Evolutionary conservation across 2,797 vertebrate species (phyloP).

Genomic region (Argentina silus): DNA sequence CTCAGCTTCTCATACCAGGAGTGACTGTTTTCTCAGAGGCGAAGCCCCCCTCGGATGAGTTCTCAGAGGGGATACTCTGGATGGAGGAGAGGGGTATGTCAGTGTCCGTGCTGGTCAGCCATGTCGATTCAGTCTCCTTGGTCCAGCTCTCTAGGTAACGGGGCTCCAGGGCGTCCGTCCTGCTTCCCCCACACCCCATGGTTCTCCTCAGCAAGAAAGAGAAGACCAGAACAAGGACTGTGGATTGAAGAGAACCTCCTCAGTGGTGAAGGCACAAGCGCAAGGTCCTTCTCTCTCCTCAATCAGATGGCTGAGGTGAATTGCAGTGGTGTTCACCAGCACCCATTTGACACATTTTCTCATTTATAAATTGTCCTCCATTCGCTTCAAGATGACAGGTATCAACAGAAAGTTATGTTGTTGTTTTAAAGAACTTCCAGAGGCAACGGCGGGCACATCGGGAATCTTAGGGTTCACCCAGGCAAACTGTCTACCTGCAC

Average conservation of each 20-base stretch:
- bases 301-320: neutral
- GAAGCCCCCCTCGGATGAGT: conserved; percentile 70
- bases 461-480: too few species aligned
- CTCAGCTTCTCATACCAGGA: conserved; percentile 62
- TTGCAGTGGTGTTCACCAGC: neutral
- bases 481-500: neutral
- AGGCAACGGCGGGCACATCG: too few species aligned
- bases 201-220: conserved; percentile 32
- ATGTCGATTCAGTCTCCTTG: conserved; percentile 83
- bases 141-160: conserved; percentile 84
- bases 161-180: conserved; percentile 82
- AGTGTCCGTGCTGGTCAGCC: conserved; percentile 81
- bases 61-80: conserved; percentile 79
- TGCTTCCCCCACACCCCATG: conserved; percentile 85
- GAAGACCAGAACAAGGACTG: too few species aligned
- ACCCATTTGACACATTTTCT: neutral
- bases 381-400: neutral
- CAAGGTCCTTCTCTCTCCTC: neutral
- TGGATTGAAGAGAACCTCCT: neutral
- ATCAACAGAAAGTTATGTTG: neutral
- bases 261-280: neutral
- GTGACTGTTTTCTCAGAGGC: conserved; percentile 72
- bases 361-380: neutral
- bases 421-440: too few species aligned
- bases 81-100: conserved; percentile 83